Base-by-base conservation (phyloP, 2,113 vertebrate genomes). In the Tupaia tana region DNA sequence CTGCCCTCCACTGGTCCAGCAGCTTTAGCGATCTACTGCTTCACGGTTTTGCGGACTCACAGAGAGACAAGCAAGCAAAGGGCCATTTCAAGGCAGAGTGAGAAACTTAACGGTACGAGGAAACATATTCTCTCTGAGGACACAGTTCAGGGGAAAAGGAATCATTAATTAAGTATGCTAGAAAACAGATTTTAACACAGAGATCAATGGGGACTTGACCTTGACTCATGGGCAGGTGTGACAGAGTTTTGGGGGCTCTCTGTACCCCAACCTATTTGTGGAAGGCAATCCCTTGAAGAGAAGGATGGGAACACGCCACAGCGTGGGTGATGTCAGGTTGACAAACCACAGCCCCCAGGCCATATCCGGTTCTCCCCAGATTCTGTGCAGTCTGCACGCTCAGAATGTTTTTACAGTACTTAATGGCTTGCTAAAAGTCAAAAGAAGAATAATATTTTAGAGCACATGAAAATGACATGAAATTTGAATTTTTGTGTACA, bases 261-360 rank as follows among this genome's bases (percentile, higher is more conserved):
- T 24, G 15, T 1, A 29, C 54, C 54, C 80, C 43, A 14, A 0
- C 5, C 31, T 61, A 31, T 67, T 67, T 6, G 0, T 6, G 9
- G 63, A 80, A 64, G 19, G 59, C 2, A 1, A 70, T 19, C 29
- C 66, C 19, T 79, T 25, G 24, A 43, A 56, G 75, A 52, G 29
- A 71, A 83, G n/a, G 31, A 69, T 16, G 77, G 14, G 43, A 84
- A 61, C 8, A 10, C 1, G 18, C 58, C 59, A 34, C n/a, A 52
- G 58, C 34, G 16, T 0, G 10, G 78, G 1, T 1, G 52, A 9
- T 59, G 2, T 19, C 4, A 15, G 19, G 31, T 31, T n/a, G 27
- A 64, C 27, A 70, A 25, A 2, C 24, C 10, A 0, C 0, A 14
- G 27, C 31, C 61, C 24, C 6, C 13, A 16, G 34, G 34, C 58